Conservation (phyloP, 2,888 invertebrate genomes). For the Torymus auratus region DNA sequence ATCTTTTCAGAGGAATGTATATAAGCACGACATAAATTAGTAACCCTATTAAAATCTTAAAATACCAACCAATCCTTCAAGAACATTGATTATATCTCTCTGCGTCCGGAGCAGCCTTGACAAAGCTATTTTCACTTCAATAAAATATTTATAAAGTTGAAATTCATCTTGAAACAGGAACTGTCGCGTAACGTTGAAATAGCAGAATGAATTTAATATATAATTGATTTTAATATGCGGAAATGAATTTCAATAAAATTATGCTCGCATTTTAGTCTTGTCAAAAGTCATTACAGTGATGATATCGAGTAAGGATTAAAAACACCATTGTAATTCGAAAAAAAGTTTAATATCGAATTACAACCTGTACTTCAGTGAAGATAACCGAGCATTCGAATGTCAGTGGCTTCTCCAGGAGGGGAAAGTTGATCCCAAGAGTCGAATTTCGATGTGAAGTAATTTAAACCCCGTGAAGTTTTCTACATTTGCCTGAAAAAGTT, state of each 20-base stretch:
- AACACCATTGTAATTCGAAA: no score
- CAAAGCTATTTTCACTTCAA: neutral
- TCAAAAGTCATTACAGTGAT: neutral
- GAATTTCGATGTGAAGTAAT: conserved; percentile 39
- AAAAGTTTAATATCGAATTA: no score
- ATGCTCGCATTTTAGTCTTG: neutral
- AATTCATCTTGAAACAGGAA: no score
- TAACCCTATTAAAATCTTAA: neutral
- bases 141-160: no score
- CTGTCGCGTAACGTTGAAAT: no score
- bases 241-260: no score
- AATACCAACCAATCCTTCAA: neutral
- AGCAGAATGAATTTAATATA: no score
- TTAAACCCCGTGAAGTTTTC: conserved; percentile 42
- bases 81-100: conserved; percentile 22
- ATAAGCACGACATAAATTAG: neutral
- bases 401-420: conserved; percentile 39
- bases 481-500: neutral
- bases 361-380: no score
- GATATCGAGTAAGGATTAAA: no score
- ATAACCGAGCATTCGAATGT: conserved; percentile 1
- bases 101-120: neutral
- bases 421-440: conserved; percentile 40
- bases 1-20: no score
- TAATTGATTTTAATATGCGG: no score